A percentile compares a stretch with the other conserved stretches of the same genome.
Evolutionary conservation across 2,888 invertebrate genomes (phyloP).

Genomic region (Anorthoa munda): DNA sequence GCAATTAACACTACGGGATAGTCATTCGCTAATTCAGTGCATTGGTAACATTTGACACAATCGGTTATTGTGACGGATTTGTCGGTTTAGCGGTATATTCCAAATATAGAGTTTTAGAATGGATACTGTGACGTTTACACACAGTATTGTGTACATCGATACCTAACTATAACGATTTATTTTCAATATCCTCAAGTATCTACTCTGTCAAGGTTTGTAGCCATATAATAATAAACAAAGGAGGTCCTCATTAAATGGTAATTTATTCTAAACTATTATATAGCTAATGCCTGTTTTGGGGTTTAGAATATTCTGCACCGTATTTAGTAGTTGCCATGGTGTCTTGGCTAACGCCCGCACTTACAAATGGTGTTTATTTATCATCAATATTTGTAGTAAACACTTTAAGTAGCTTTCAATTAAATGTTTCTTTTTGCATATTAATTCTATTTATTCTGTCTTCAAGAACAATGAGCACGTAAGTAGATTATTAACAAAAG

Average conservation of each 20-base stretch:
- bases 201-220: constrained; percentile 38
- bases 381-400: not conserved
- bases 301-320: constrained; percentile 13
- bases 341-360: not conserved
- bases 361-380: not conserved
- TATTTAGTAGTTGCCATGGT: not conserved
- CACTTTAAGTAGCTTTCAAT: not conserved
- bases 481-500: not conserved
- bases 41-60: not conserved
- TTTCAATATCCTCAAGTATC: constrained; percentile 38
- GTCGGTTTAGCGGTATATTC: not conserved
- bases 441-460: not conserved
- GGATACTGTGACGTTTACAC: not conserved
- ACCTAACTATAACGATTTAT: constrained; percentile 24
- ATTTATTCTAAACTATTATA: constrained; percentile 41
- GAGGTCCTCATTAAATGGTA: constrained; percentile 38
- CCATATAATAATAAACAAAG: constrained; percentile 36
- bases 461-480: not conserved
- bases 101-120: constrained; percentile 12
- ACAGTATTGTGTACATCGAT: not conserved
- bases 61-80: constrained; percentile 11
- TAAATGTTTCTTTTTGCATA: not conserved
- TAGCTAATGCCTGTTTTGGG: constrained; percentile 17
- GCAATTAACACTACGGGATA: not conserved
- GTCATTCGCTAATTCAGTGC: not conserved